Evolutionary conservation across 2,888 invertebrate species (phyloP), one percentile per base, ranked within the genome.

Genomic region (Aphidius colemani): DNA sequence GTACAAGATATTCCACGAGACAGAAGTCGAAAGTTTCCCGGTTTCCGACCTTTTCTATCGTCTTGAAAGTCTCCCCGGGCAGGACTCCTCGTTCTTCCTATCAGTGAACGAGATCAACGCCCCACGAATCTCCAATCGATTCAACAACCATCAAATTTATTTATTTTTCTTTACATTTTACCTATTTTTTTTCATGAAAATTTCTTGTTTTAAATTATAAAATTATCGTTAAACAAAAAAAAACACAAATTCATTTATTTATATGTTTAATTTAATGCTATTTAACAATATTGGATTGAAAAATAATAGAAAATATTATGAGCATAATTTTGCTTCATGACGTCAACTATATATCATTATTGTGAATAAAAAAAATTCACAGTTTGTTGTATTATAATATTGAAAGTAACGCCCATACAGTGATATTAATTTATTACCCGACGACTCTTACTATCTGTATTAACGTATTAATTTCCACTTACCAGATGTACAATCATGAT

Each of bases 391-490:
- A 30, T 30, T 30, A 30, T 30, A 30, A 30, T 30, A 30, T 30
- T 30, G 30, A 62, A 64, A 66, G 67, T 61, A 57, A 69, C 69
- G 70, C 69, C 70, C 70, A 67, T 69, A 61, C 66, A 68, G 66
- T 63, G 65, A 65, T 71, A 72, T 72, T 30, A 30, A 30, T 30
- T 72, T 71, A 72, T 72, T 69, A 69, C 68, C 65, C 66, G 59
- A 65, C 66, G 53, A 72, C 30, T 70, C 66, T 71, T 67, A 60
- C 55, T 58, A 48, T 48, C 56, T 44, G 53, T 66, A 66, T 69
- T 65, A 69, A 72, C 68, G 67, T 72, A 72, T 72, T 70, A 70
- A 72, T 72, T 30, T 64, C 59, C 59, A 59, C 59, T 64, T 64
- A 64, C 63, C 59, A 64, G 63, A 64, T 64, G 63, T 59, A 59